phyloP scores from a whole-genome alignment of 1,140 invertebrate genomes.

The Harpegnathos saltator region DNA sequence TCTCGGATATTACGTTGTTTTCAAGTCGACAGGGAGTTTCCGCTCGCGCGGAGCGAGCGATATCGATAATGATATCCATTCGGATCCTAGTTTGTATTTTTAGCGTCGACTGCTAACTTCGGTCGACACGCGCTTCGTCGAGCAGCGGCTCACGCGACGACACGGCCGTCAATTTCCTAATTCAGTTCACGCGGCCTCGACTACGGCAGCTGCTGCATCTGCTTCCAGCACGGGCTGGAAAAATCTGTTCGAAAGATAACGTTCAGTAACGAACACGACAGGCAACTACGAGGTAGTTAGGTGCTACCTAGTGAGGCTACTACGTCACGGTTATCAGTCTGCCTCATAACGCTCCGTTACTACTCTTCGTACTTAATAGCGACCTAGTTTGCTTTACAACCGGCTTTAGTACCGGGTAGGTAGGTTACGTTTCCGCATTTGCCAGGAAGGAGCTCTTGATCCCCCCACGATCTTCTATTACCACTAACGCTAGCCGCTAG shows the following conservation, averaged over 20 bases:
- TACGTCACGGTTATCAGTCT: background rate
- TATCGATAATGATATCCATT: background rate
- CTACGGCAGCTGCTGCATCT: too few relatives aligned
- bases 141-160: too few relatives aligned
- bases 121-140: background rate
- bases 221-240: too few relatives aligned
- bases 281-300: background rate
- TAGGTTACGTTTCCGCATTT: background rate
- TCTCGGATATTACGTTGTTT: background rate
- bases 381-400: constrained; percentile 6
- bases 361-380: constrained; percentile 5
- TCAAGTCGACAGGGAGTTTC: background rate
- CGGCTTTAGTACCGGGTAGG: background rate
- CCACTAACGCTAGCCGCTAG: background rate
- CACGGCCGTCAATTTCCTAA: too few relatives aligned
- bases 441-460: background rate
- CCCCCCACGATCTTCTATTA: background rate
- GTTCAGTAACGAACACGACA: too few relatives aligned
- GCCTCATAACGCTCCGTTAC: background rate
- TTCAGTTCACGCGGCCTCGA: too few relatives aligned
- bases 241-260: too few relatives aligned
- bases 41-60: background rate
- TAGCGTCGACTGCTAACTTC: background rate
- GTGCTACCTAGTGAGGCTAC: background rate
- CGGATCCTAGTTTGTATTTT: background rate